Evolutionary conservation across 2,113 vertebrate genomes (phyloP).

Genomic region (Nettapus auritus): DNA sequence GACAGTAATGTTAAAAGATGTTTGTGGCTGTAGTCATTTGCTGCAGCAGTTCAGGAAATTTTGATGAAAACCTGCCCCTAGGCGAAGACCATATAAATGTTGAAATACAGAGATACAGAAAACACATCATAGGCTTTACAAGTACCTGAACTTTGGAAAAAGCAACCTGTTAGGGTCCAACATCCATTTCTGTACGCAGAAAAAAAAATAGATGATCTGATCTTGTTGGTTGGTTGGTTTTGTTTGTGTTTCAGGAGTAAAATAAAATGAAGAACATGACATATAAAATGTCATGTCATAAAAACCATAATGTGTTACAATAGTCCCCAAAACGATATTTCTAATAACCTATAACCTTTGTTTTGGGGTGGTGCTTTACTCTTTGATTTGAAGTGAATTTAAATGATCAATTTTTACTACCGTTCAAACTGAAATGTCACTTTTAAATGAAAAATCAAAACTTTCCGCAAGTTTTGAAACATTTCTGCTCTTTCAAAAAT

Average conservation of each 20-base stretch:
- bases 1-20: neutral
- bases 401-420: neutral
- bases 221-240: neutral
- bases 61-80: constrained; percentile 24
- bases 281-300: neutral
- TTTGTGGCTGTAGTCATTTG: neutral
- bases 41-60: constrained; percentile 12
- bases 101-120: constrained; percentile 23
- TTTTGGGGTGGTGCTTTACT: neutral
- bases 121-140: constrained; percentile 3
- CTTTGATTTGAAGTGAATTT: neutral
- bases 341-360: neutral
- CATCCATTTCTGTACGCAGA: neutral
- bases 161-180: neutral
- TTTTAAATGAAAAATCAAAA: neutral
- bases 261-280: neutral
- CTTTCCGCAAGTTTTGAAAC: neutral
- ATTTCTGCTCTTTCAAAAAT: neutral
- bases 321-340: neutral
- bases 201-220: neutral
- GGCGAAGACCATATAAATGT: constrained; percentile 11
- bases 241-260: neutral
- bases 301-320: neutral
- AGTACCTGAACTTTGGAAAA: constrained; percentile 10
- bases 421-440: neutral